Evolutionary conservation across 2,113 vertebrate genomes (phyloP).

Genomic region (Cynopterus brachyotis): DNA sequence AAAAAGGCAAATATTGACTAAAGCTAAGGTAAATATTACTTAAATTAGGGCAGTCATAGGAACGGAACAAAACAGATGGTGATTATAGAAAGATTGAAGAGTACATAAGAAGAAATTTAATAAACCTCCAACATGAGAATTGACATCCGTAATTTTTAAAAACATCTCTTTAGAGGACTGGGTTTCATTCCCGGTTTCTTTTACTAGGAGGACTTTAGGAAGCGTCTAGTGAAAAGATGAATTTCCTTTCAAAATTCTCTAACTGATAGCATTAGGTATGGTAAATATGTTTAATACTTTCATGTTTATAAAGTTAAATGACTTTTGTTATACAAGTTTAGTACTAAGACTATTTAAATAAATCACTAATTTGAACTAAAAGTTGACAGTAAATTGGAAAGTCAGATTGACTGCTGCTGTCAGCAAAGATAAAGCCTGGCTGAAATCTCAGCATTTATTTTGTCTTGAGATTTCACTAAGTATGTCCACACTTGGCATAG

Average conservation of each 20-base stretch:
- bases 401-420: background rate
- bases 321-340: background rate
- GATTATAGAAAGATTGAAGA: background rate
- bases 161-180: background rate
- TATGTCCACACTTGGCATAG: background rate
- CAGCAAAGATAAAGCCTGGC: background rate
- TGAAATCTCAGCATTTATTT: background rate
- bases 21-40: slow-evolving; percentile 64
- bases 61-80: slow-evolving; percentile 29
- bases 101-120: background rate
- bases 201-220: background rate
- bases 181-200: background rate
- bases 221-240: background rate
- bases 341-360: background rate
- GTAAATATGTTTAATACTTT: background rate
- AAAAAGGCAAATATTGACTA: slow-evolving; percentile 71
- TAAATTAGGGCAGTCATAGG: slow-evolving; percentile 39
- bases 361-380: background rate
- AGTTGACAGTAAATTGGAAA: slow-evolving; percentile 8
- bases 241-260: slow-evolving; percentile 6
- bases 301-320: background rate
- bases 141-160: background rate
- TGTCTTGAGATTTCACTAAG: slow-evolving; percentile 1
- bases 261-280: background rate
- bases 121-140: background rate